These are phyloP conservation scores for Athetis lepigone DNA, from an alignment of 2,888 invertebrate species.

Conservation along the genomic window DNA sequence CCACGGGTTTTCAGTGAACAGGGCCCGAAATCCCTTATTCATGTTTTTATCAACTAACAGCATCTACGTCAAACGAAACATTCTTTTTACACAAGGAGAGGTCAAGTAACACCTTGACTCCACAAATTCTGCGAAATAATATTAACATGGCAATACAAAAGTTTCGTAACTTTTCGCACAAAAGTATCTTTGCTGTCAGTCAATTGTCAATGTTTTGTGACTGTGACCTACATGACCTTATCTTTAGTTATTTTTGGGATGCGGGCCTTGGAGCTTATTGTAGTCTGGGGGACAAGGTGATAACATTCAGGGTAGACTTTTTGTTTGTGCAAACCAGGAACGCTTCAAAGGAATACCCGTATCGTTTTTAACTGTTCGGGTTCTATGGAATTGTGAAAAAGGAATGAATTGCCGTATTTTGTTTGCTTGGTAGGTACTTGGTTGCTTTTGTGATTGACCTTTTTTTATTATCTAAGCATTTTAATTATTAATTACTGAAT, in stretches of 20 bases:
- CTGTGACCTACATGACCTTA: constrained; percentile 2
- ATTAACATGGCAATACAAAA: constrained; percentile 15
- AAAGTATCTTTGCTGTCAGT: constrained; percentile 12
- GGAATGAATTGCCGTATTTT: too few relatives aligned
- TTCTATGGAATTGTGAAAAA: too few relatives aligned
- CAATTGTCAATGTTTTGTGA: constrained; percentile 16
- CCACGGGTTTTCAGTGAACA: too few relatives aligned
- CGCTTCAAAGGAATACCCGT: not conserved
- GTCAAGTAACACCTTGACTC: constrained; percentile 20
- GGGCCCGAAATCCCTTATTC: not conserved
- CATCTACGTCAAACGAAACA: too few relatives aligned
- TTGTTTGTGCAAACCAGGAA: not conserved
- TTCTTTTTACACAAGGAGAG: not conserved
- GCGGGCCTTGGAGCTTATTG: constrained; percentile 5
- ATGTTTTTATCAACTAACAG: too few relatives aligned
- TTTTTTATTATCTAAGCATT: too few relatives aligned
- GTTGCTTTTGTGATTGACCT: too few relatives aligned
- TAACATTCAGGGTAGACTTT: constrained; percentile 6
- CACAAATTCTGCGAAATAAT: constrained; percentile 1
- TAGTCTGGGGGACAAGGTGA: not conserved
- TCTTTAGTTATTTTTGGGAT: constrained; percentile 15
- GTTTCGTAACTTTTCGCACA: constrained; percentile 24
- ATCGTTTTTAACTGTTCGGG: not conserved
- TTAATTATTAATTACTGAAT: too few relatives aligned
- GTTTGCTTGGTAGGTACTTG: too few relatives aligned